These are phyloP conservation scores for Laspeyria flexula DNA, from an alignment of 2,888 invertebrate genomes.

Conservation along the genomic window DNA sequence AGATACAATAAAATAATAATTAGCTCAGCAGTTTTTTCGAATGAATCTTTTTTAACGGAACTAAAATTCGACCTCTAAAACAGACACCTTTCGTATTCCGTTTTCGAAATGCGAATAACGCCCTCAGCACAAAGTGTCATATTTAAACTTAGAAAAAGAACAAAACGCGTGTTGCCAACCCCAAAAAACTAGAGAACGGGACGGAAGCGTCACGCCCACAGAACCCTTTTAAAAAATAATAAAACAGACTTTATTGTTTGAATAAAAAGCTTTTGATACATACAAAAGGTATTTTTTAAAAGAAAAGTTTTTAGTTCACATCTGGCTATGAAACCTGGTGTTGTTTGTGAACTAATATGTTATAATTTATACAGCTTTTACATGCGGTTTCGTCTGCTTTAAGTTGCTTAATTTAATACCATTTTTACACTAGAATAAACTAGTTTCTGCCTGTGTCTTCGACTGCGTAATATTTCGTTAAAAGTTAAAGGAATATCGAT, in stretches of 20 bases:
- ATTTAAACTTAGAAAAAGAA: conserved; percentile 48
- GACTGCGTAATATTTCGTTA: too few relatives aligned
- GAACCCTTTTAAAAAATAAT: conserved; percentile 67
- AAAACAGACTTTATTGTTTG: conserved; percentile 47
- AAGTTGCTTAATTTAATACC: too few relatives aligned
- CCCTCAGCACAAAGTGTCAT: conserved; percentile 56
- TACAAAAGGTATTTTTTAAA: conserved; percentile 52
- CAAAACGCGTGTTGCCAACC: conserved; percentile 48
- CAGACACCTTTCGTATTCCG: conserved; percentile 16
- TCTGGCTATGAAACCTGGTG: conserved; percentile 38
- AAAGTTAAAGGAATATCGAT: too few relatives aligned
- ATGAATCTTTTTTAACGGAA: background rate
- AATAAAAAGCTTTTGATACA: conserved; percentile 51
- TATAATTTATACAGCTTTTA: too few relatives aligned
- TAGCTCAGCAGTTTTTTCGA: too few relatives aligned
- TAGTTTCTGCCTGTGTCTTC: too few relatives aligned
- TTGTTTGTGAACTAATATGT: background rate
- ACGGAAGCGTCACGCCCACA: conserved; percentile 65
- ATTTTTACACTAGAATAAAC: too few relatives aligned
- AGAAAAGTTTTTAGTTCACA: conserved; percentile 30
- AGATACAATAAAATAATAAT: too few relatives aligned
- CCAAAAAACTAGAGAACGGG: conserved; percentile 52
- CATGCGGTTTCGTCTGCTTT: too few relatives aligned
- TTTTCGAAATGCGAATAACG: conserved; percentile 36
- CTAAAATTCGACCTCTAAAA: background rate